Evolutionary conservation across 2,888 invertebrate species (phyloP), one percentile per base, ranked within the genome.

Genomic region (Quadroppia sp.): DNA sequence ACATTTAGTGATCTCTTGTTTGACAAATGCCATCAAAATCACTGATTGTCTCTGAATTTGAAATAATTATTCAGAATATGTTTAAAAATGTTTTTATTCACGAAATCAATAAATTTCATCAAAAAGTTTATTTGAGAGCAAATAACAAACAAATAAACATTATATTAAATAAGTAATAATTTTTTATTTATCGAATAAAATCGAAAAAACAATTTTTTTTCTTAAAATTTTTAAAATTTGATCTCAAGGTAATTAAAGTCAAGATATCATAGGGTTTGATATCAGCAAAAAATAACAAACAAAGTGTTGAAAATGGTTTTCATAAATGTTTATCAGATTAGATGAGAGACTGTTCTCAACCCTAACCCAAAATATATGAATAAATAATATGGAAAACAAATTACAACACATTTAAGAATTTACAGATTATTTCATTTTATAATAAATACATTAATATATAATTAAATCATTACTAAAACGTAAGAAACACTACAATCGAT

Each of bases 151-250:
- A n/a, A 48, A n/a, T 48, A 20, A 48, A 4, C 3, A 48, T 25
- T 25, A 59, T 20, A 64, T 32, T 64, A 64, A 64, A 64, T 64
- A 64, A 32, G 30, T 64, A 64, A 32, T 32, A 32, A 64, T 32
- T 64, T 64, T 64, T 64, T 32, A n/a, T n/a, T 64, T 64, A 32
- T 64, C 36, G n/a, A 28, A 64, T 36, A 64, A 36, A n/a, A n/a
- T 64, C 32, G 28, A 36, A 64, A 30, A 15, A 32, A 64, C 36
- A 64, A 64, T 32, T 64, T 32, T n/a, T n/a, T n/a, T n/a, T n/a
- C 28, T 56, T 6, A 36, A 7, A 64, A 32, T 32, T 64, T 64
- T 9, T 28, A 17, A 64, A 64, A 64, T 64, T 64, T 64, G 61
- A 64, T 64, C 61, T 32, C 1, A 64, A 64, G 32, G 36, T 64